phyloP scores from a whole-genome alignment of 2,797 vertebrate genomes.

The Pogoniulus pusillus region DNA sequence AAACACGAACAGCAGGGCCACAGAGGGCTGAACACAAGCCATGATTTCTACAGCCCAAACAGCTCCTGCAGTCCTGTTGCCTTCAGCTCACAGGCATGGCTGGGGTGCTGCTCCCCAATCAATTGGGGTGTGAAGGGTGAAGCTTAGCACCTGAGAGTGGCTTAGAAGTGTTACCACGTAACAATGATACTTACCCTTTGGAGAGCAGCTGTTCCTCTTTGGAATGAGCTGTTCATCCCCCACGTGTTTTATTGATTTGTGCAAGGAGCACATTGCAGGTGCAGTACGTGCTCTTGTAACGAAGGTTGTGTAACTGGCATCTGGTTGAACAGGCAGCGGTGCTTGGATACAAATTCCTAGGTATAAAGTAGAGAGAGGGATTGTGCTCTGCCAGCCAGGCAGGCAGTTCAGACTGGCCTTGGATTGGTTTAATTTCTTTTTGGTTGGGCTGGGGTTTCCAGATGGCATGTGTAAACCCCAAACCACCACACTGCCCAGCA shows the following conservation, averaged over 20 bases:
- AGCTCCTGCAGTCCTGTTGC: neutral
- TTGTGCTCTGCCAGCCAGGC: neutral
- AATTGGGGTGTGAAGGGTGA: neutral
- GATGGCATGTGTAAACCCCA: neutral
- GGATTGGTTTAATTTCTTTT: neutral
- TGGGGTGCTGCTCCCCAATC: neutral
- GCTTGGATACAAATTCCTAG: neutral
- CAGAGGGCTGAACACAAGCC: neutral
- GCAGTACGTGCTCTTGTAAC: neutral
- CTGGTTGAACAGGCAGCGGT: neutral
- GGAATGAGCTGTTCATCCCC: neutral
- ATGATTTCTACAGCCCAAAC: rapidly evolving
- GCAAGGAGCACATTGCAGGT: neutral
- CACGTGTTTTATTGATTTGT: neutral
- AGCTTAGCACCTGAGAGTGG: neutral
- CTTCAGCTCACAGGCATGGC: rapidly evolving
- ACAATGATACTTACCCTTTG: neutral
- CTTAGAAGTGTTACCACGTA: neutral
- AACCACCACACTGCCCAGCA: neutral
- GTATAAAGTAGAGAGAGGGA: neutral
- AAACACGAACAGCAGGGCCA: neutral
- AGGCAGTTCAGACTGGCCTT: neutral
- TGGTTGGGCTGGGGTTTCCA: neutral
- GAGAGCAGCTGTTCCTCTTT: neutral
- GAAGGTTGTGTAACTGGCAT: neutral